Conservation (phyloP, 2,888 invertebrate species). For the Poecilus cupreus region DNA sequence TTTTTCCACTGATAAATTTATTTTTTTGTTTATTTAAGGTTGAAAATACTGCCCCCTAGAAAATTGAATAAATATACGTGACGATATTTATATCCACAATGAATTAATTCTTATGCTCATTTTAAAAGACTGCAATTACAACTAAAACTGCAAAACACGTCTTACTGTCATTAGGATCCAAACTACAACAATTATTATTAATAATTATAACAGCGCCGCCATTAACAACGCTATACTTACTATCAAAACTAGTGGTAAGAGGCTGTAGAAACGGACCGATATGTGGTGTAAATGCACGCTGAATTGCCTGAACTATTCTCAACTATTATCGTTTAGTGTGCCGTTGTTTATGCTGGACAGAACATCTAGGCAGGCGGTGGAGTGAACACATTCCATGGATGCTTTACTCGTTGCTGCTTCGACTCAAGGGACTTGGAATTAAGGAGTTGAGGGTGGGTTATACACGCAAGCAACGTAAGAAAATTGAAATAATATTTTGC, state of each 20-base stretch:
- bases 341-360: conserved; percentile 47
- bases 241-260: background rate
- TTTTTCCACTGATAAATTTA: too few relatives aligned
- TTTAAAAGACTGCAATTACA: too few relatives aligned
- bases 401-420: background rate
- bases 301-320: conserved; percentile 46
- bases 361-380: conserved; percentile 39
- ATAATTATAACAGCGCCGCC: background rate
- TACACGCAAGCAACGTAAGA: background rate
- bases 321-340: conserved; percentile 39
- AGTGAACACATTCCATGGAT: conserved; percentile 32
- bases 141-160: too few relatives aligned
- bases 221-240: background rate
- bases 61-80: too few relatives aligned
- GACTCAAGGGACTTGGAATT: background rate
- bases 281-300: conserved; percentile 30
- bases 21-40: too few relatives aligned
- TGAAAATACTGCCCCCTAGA: too few relatives aligned
- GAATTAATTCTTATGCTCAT: too few relatives aligned
- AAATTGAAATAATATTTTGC: background rate
- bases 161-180: too few relatives aligned
- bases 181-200: background rate
- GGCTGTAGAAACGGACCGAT: conserved; percentile 2
- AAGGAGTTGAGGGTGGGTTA: background rate
- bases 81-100: too few relatives aligned